Base-by-base conservation (phyloP, 2,888 invertebrate species). In the Polydrusus cervinus region DNA sequence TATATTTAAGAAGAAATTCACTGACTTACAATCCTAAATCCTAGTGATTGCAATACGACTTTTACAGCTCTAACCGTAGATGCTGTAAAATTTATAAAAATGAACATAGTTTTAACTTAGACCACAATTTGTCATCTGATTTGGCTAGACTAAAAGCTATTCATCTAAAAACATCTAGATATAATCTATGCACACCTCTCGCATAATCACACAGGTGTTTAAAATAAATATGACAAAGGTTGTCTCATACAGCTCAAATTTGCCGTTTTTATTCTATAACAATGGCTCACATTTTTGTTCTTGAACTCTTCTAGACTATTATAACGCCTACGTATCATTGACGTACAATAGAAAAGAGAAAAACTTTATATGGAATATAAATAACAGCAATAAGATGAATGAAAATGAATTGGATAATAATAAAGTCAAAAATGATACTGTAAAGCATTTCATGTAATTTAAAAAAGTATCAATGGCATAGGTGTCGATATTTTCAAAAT, bases 211-310 rank as follows among this genome's bases (percentile, higher is more conserved):
- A 51, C 70, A 70, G 70, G 70, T 70, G 70, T 61, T 62, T 70
- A 70, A 62, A 70, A 61, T 70, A 62, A 70, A 47, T 49, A 62
- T 51, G 61, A 62, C 68, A 62, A 70, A 62, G 68, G 45, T 68
- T 74, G 61, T 73, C 73, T 68, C 66, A 38, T 67, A 61, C 51
- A 47, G 68, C 60, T 40, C 40, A 55, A 49, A 74, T 68, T 69
- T 74, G 69, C 74, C 34, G 34, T 62, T 61, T 62, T 73, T 49
- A 55, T 55, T 64, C 30, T 65, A 57, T 57, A 69, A 74, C 74
- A 74, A 74, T 74, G 74, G 74, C 25, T 68, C 64, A 53, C 34
- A 64, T 74, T 74, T 72, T 47, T 74, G 66, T 74, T 53, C 65
- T 64, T 73, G 73, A 62, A 62, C 74, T 74, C 74, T 74, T 74